Evolutionary conservation across 2,888 invertebrate genomes (phyloP).

Genomic region (Lepas anatifera): DNA sequence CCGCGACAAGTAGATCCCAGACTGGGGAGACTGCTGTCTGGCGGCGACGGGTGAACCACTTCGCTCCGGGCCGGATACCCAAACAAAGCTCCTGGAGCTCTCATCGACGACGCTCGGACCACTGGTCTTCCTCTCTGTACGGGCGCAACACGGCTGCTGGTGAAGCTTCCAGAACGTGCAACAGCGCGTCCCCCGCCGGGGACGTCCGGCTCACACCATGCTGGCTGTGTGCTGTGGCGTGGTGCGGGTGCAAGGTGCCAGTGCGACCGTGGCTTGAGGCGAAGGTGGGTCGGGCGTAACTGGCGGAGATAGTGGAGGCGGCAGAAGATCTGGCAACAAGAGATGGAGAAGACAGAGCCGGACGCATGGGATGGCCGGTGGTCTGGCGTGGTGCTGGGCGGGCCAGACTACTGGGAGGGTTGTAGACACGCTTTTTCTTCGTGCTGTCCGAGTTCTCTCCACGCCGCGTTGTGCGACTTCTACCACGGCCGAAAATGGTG

Average conservation of each 20-base stretch:
- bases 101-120: neutral
- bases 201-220: no score
- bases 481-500: no score
- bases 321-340: no score
- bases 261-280: neutral
- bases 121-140: neutral
- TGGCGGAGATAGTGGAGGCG: neutral
- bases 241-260: neutral
- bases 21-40: neutral
- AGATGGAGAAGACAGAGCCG: neutral
- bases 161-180: neutral
- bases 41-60: neutral
- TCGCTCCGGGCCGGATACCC: neutral
- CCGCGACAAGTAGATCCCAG: no score
- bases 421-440: neutral
- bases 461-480: no score
- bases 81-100: neutral
- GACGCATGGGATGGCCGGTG: neutral
- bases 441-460: no score
- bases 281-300: neutral
- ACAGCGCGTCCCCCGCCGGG: neutral
- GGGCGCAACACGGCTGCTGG: neutral
- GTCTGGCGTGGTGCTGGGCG: neutral
- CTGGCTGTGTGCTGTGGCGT: neutral
- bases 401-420: neutral